Evolutionary conservation across 2,888 invertebrate genomes (phyloP).

Genomic region (Elgonia sp.): DNA sequence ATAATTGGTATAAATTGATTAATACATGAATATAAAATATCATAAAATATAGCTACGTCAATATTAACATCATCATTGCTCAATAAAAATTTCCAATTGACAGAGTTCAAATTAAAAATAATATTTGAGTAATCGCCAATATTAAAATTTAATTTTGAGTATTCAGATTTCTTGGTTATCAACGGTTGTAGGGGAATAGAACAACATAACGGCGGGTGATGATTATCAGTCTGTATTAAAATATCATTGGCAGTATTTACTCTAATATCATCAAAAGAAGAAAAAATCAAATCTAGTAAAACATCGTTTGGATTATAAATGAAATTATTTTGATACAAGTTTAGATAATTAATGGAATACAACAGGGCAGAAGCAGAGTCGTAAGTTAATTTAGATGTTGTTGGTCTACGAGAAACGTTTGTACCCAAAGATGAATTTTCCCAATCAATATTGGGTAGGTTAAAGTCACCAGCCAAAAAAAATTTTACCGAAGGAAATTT

Average conservation of each 20-base stretch:
- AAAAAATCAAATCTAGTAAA: constrained; percentile 9
- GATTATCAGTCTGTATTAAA: constrained; percentile 3
- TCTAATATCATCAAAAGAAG: background rate
- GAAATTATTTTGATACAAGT: constrained; percentile 6
- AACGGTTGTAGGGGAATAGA: background rate
- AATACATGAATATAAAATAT: background rate
- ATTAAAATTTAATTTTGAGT: background rate
- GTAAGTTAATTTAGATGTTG: background rate
- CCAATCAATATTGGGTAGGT: constrained; percentile 21
- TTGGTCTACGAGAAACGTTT: background rate
- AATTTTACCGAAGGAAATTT: background rate
- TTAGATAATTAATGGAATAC: background rate
- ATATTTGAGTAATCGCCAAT: background rate
- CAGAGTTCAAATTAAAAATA: background rate
- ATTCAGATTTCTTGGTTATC: background rate
- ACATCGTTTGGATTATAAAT: background rate
- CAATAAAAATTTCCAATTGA: background rate
- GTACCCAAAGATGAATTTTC: background rate
- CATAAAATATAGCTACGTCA: constrained; percentile 7
- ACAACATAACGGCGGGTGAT: constrained; percentile 14
- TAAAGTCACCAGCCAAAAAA: constrained; percentile 8
- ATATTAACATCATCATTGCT: background rate
- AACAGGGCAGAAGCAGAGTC: background rate
- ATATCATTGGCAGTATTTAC: background rate
- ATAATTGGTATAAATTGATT: background rate